These are phyloP conservation scores for Parnassius apollo DNA, from an alignment of 2,888 invertebrate species.

Conservation along the genomic window DNA sequence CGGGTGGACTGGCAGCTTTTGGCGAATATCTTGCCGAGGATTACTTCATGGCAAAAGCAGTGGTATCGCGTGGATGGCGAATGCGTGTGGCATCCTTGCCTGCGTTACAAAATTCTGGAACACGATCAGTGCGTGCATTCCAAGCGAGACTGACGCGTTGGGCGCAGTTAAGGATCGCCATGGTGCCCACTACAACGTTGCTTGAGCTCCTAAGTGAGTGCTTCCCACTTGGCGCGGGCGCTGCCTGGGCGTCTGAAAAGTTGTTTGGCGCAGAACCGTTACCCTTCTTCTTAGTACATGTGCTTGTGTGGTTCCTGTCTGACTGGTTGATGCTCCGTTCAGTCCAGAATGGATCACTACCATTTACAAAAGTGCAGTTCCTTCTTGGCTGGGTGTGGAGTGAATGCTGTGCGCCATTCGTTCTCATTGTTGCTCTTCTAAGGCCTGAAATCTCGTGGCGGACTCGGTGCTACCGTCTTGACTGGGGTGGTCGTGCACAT, in stretches of 20 bases:
- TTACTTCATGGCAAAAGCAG: slow-evolving; percentile 96
- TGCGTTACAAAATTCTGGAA: slow-evolving; percentile 96
- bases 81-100: slow-evolving; percentile 95
- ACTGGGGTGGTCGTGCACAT: slow-evolving; percentile 97
- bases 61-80: slow-evolving; percentile 93
- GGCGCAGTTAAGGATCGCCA: slow-evolving; percentile 97
- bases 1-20: slow-evolving; percentile 94
- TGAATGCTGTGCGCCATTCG: slow-evolving; percentile 93
- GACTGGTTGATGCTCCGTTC: slow-evolving; percentile 96
- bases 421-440: slow-evolving; percentile 92
- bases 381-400: slow-evolving; percentile 97
- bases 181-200: slow-evolving; percentile 95
- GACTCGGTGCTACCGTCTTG: slow-evolving; percentile 92
- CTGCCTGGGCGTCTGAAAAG: slow-evolving; percentile 91
- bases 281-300: slow-evolving; percentile 95
- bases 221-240: slow-evolving; percentile 93
- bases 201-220: slow-evolving; percentile 98
- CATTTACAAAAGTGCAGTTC: slow-evolving; percentile 97
- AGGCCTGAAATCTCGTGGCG: slow-evolving; percentile 97
- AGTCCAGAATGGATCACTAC: slow-evolving; percentile 95
- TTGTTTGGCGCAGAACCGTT: slow-evolving; percentile 94
- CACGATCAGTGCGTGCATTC: slow-evolving; percentile 91
- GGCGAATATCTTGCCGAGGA: slow-evolving; percentile 98
- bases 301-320: slow-evolving; percentile 96
- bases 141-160: slow-evolving; percentile 93